phyloP scores from a whole-genome alignment of 2,113 vertebrate species.

The Uria aalge region DNA sequence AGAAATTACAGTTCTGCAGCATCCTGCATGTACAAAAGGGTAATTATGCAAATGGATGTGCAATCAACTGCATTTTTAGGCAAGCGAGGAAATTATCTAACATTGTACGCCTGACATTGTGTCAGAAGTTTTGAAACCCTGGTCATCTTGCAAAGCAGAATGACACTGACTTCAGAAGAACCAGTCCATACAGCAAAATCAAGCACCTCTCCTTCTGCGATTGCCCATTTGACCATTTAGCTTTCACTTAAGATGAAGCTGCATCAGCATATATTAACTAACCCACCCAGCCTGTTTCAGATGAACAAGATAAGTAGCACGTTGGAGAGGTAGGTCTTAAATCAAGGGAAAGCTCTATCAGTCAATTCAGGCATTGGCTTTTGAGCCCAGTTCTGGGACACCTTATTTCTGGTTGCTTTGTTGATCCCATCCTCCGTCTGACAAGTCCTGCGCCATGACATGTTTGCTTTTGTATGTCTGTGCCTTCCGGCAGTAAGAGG shows the following conservation, averaged over 20 bases:
- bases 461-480: not conserved
- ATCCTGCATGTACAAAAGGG: not conserved
- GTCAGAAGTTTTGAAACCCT: not conserved
- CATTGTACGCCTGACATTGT: not conserved
- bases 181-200: not conserved
- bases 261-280: not conserved
- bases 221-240: not conserved
- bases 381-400: not conserved
- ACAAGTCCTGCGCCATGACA: accelerated
- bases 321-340: not conserved
- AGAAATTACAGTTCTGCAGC: not conserved
- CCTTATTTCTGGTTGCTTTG: not conserved
- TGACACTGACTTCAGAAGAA: not conserved
- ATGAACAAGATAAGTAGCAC: not conserved
- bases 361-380: not conserved
- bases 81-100: not conserved
- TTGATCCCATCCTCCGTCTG: not conserved
- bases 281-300: not conserved
- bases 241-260: not conserved
- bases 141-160: not conserved
- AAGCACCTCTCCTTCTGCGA: not conserved
- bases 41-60: not conserved
- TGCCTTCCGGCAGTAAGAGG: not conserved
- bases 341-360: not conserved
- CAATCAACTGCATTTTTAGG: not conserved